Percentiles rank a stretch among this genome's conserved stretches.
These are phyloP conservation scores for Baronia brevicornis DNA, from an alignment of 2,888 invertebrate genomes.

Conservation along the genomic window DNA sequence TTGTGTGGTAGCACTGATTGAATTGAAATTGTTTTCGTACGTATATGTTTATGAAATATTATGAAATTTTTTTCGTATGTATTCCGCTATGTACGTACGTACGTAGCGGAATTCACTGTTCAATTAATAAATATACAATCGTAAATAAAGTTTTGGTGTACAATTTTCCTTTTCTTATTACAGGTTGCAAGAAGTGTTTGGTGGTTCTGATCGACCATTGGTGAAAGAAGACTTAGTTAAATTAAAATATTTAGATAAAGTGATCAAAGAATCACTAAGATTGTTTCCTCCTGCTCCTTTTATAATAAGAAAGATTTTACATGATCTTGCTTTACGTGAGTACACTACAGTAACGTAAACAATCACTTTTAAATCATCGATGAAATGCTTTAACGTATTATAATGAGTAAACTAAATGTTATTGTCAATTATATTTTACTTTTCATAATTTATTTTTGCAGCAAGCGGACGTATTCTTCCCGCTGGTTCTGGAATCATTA, in stretches of 20 bases:
- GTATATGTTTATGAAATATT: no score
- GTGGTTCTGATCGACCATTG: slow-evolving; percentile 44
- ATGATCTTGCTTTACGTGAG: slow-evolving; percentile 57
- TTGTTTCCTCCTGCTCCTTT: slow-evolving; percentile 62
- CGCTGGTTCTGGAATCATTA: slow-evolving; percentile 59
- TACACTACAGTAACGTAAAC: slow-evolving; percentile 16
- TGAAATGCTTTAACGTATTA: no score
- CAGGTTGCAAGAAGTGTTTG: slow-evolving; percentile 50
- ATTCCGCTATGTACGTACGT: no score
- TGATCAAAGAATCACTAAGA: slow-evolving; percentile 55
- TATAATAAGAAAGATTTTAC: slow-evolving; percentile 53
- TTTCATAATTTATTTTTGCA: slow-evolving; percentile 19
- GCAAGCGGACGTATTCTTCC: slow-evolving; percentile 58
- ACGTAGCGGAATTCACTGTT: no score
- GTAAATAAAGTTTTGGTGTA: no score
- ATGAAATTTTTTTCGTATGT: no score
- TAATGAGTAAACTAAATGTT: no score
- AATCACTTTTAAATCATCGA: neutral
- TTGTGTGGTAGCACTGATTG: no score
- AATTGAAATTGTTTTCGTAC: no score
- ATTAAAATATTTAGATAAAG: slow-evolving; percentile 52
- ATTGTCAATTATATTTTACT: no score
- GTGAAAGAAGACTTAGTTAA: slow-evolving; percentile 49
- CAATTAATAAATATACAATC: no score
- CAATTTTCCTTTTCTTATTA: slow-evolving; percentile 17